These are phyloP conservation scores for Chloroceryle aenea DNA, from an alignment of 2,113 vertebrate species.

Conservation along the genomic window DNA sequence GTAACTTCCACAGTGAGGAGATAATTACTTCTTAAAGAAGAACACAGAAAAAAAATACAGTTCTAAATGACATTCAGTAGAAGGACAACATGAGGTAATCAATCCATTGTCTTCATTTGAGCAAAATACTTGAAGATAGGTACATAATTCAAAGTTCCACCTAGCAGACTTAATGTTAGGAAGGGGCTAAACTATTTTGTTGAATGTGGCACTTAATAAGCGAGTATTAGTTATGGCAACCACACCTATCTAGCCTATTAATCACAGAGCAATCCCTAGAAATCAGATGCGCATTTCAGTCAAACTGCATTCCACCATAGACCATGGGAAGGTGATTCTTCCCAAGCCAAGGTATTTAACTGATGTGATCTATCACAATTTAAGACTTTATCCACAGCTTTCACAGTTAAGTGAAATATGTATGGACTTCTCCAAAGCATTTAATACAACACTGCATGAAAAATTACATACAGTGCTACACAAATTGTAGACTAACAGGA, in stretches of 20 bases:
- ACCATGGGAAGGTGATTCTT: background rate
- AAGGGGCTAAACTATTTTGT: background rate
- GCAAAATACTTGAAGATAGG: too few species aligned
- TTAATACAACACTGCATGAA: background rate
- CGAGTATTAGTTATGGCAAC: background rate
- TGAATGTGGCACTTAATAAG: background rate
- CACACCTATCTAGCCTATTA: background rate
- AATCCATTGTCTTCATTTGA: background rate
- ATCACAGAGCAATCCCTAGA: background rate
- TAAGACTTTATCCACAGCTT: background rate
- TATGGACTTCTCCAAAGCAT: background rate
- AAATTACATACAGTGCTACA: background rate
- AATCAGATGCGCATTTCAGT: background rate
- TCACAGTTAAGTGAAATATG: background rate
- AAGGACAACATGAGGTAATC: background rate
- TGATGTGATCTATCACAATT: background rate
- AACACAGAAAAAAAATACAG: background rate
- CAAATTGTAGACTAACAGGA: background rate
- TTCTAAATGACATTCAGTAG: background rate
- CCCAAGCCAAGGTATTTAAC: background rate
- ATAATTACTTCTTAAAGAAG: background rate
- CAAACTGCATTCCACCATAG: background rate
- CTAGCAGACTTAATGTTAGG: background rate
- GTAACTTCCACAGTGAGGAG: background rate
- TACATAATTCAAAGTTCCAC: background rate